phyloP scores from a whole-genome alignment of 2,113 vertebrate species.

The Thamnophis sirtalis region DNA sequence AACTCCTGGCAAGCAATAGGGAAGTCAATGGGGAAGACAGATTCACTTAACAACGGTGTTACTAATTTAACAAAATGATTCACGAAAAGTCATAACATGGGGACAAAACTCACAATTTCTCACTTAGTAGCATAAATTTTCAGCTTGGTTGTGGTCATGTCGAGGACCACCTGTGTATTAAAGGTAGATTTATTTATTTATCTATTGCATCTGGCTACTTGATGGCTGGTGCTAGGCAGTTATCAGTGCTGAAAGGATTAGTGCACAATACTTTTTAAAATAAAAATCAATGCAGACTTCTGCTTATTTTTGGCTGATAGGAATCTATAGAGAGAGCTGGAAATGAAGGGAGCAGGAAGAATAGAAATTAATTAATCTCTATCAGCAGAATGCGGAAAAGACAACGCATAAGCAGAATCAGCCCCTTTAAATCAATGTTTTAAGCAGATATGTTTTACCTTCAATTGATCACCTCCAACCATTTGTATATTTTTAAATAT shows the following conservation, averaged over 20 bases:
- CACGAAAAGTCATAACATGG: too few species aligned
- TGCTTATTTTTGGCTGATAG: neutral
- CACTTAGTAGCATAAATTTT: too few species aligned
- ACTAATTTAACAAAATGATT: too few species aligned
- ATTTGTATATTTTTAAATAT: constrained; percentile 39
- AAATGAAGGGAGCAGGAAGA: neutral
- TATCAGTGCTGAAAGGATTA: neutral
- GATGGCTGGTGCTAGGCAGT: neutral
- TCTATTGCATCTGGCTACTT: neutral
- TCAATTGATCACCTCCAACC: constrained; percentile 57
- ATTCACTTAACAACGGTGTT: too few species aligned
- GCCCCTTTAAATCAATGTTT: constrained; percentile 53
- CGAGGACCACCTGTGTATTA: neutral
- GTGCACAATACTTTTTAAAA: neutral
- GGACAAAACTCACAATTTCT: too few species aligned
- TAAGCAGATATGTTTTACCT: constrained; percentile 42
- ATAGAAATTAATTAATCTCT: neutral
- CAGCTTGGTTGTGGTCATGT: neutral
- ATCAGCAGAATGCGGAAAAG: constrained; percentile 24
- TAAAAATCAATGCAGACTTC: neutral
- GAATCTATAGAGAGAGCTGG: neutral
- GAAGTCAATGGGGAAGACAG: too few species aligned
- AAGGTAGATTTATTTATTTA: neutral
- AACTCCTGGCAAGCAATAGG: too few species aligned
- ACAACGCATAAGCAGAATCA: constrained; percentile 31